Evolutionary conservation across 2,888 invertebrate species (phyloP), one percentile per base, ranked within the genome.

Genomic region (Teleogryllus oceanicus): DNA sequence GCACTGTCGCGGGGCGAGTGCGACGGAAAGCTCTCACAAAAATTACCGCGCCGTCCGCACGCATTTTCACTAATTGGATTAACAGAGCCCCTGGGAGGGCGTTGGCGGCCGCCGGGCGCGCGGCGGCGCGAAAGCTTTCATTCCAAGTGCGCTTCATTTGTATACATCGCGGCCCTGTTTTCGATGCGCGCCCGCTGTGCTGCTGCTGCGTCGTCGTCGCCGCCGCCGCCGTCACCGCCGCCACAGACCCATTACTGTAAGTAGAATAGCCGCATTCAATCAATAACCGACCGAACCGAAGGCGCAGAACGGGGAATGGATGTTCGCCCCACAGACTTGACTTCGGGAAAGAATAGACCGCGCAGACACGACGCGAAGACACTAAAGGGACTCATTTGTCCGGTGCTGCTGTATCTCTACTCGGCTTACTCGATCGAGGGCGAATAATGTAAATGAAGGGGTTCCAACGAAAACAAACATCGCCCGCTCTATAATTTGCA

Each of bases 121-220:
- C 12, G 5, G 2, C 62, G 18, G 62, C n/a, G 62, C 62, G n/a
- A 62, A 62, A 62, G 62, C 62, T 62, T 62, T 62, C 62, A 62
- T n/a, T 62, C 62, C 62, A 62, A 62, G 62, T 62, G 62, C n/a
- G 62, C 62, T 62, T 62, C 62, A 62, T 62, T 62, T 62, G 62
- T 62, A 62, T 62, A 62, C 62, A 62, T n/a, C 62, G 62, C 62
- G 37, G 37, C 37, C 5, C 37, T 37, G 37, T 37, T 37, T 37
- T 37, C 37, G 37, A 37, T 37, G 37, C 37, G 37, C 37, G 8
- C 5, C 37, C 37, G 37, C 37, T 1, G 37, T 8, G 37, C 37
- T 8, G 1, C 37, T 8, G 37, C n/a, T n/a, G n/a, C n/a, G n/a
- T n/a, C n/a, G n/a, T n/a, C 37, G 37, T 37, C 37, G 37, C 37